phyloP scores from a whole-genome alignment of 2,888 invertebrate genomes.

The Lacanobia oleracea region DNA sequence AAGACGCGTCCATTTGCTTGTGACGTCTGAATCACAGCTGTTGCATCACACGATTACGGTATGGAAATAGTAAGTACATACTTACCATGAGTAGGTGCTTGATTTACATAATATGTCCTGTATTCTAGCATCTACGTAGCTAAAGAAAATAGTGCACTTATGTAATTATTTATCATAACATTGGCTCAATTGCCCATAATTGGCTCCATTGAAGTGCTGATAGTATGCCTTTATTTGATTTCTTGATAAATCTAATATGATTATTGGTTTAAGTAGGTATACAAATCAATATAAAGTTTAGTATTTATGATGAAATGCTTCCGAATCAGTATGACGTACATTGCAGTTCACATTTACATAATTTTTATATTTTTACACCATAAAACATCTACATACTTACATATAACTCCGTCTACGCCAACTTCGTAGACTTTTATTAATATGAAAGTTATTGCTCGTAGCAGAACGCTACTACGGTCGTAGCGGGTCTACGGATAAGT shows the following conservation, averaged over 20 bases:
- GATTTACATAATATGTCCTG: not conserved
- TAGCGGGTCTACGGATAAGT: slow-evolving; percentile 26
- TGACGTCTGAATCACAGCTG: slow-evolving; percentile 13
- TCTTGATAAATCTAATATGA: not conserved
- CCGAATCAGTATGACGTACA: not conserved
- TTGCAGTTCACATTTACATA: not conserved
- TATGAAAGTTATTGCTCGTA: slow-evolving; percentile 11
- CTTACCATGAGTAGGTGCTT: not conserved
- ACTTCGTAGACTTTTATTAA: not conserved
- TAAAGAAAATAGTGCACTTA: not conserved
- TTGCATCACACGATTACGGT: slow-evolving; percentile 26
- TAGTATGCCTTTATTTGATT: not conserved
- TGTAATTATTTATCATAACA: slow-evolving; percentile 1
- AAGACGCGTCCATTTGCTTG: not conserved
- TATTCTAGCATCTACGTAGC: not conserved
- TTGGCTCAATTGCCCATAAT: slow-evolving; percentile 5
- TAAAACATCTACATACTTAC: not conserved
- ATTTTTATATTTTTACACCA: not conserved
- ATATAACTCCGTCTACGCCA: not conserved
- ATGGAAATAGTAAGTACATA: not conserved
- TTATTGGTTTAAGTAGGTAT: not conserved
- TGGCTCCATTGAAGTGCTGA: not conserved
- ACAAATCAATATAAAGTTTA: not conserved
- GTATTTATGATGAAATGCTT: not conserved
- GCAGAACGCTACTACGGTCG: slow-evolving; percentile 7